Evolutionary conservation across 2,797 vertebrate genomes (phyloP).

Genomic region (Clarias laeviceps): DNA sequence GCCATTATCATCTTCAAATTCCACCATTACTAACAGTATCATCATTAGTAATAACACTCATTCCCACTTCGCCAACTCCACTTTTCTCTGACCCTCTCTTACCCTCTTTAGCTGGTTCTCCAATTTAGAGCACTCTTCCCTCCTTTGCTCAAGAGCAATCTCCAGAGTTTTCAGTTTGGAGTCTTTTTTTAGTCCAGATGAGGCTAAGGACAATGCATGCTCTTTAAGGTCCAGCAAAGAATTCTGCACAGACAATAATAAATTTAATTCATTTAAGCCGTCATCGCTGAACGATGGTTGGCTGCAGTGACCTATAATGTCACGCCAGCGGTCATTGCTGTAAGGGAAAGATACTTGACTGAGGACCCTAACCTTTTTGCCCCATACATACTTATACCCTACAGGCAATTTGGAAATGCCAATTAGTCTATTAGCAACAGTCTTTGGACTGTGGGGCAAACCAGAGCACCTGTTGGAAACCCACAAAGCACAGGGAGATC

Average conservation of each 20-base stretch:
- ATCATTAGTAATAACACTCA: neutral
- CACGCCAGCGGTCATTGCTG: too few relatives aligned
- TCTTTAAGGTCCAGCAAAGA: slow-evolving; percentile 95
- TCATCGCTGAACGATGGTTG: neutral
- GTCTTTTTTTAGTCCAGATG: slow-evolving; percentile 95
- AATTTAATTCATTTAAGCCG: neutral
- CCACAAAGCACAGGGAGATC: too few relatives aligned
- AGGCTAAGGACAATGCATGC: slow-evolving; percentile 94
- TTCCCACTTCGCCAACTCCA: neutral
- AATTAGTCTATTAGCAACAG: too few relatives aligned
- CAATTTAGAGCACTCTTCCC: slow-evolving; percentile 91
- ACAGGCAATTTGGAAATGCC: too few relatives aligned
- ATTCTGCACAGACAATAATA: slow-evolving; percentile 70
- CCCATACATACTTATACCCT: too few relatives aligned
- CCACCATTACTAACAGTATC: neutral
- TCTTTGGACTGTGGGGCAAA: too few relatives aligned
- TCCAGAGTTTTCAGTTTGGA: slow-evolving; percentile 94
- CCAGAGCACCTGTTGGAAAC: too few relatives aligned
- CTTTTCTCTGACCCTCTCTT: slow-evolving; percentile 38
- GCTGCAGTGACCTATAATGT: too few relatives aligned
- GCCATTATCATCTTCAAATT: slow-evolving; percentile 15
- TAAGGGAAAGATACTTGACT: too few relatives aligned
- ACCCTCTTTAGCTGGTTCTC: slow-evolving; percentile 95
- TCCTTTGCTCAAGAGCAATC: slow-evolving; percentile 93
- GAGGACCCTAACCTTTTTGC: too few relatives aligned